Evolutionary conservation across 2,113 vertebrate genomes (phyloP), one percentile per base, ranked within the genome.

Genomic region (Grallaria varia): DNA sequence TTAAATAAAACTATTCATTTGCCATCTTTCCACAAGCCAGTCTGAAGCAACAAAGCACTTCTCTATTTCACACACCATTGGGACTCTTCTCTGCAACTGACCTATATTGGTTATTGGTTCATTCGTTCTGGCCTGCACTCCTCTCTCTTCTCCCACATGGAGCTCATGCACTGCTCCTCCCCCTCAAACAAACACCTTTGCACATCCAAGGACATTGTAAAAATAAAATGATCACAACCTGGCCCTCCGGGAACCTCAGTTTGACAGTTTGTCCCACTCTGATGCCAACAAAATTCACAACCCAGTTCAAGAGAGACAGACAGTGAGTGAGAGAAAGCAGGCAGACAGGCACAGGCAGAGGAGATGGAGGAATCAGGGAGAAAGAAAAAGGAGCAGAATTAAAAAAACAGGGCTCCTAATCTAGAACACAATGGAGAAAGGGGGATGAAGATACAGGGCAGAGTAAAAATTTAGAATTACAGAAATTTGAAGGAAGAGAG

Each of bases 191-290:
- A 96, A 97, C 97, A 97, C 96, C 95, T 95, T 95, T 84, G 91
- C 93, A 97, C 84, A 95, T 91, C 96, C 98, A 98, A 98, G 98
- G 98, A 98, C 97, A 53, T 82, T 95, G 95, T 97, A 98, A 98
- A 98, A 98, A 98, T 98, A 97, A 98, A 98, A 97, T 73, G 74
- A 98, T 97, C 97, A 93, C 95, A 97, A 95, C 75, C 80, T 72
- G 90, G 95, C 89, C 97, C 96, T 84, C 91, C 0, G 97, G 97
- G 98, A 97, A 81, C 96, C 94, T 95, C 4, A 1, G 88, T 96
- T 97, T 96, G 82, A 92, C 96, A 97, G 95, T 69, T 82, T 91
- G 97, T 95, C 90, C 97, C 24, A 17, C 96, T 97, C 94, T 13
- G 53, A 93, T 92, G 94, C 72, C 55, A 95, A 58, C 55, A 39